A percentile compares a stretch with the other conserved stretches of the same genome.
Conservation (phyloP, 2,113 vertebrate species). For the Macquaria ambigua region DNA sequence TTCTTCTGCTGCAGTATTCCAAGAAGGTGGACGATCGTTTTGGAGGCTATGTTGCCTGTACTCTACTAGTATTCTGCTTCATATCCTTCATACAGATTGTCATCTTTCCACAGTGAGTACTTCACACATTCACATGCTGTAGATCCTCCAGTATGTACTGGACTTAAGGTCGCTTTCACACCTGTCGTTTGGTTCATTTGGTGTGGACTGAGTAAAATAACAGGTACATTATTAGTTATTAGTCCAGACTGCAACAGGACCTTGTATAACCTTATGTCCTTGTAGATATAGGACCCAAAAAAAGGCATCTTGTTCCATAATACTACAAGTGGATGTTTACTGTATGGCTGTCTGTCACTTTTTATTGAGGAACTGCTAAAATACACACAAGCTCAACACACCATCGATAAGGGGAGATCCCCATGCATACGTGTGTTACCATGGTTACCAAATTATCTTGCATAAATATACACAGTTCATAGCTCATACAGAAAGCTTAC, state of each 20-base stretch:
- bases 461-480: not conserved
- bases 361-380: not conserved
- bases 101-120: slow-evolving; percentile 93
- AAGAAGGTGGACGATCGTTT: slow-evolving; percentile 96
- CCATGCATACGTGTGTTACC: too few relatives aligned
- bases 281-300: not conserved
- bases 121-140: slow-evolving; percentile 2
- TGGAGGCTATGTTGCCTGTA: slow-evolving; percentile 93
- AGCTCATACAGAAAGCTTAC: not conserved
- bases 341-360: not conserved
- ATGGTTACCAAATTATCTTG: not conserved
- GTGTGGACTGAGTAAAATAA: not conserved
- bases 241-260: not conserved
- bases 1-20: slow-evolving; percentile 87
- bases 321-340: not conserved
- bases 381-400: not conserved
- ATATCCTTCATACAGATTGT: slow-evolving; percentile 95
- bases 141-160: not conserved
- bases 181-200: not conserved
- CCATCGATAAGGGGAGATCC: too few relatives aligned
- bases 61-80: slow-evolving; percentile 95
- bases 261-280: not conserved
- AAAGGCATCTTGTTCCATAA: not conserved
- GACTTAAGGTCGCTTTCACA: not conserved
- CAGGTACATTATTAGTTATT: not conserved